These are phyloP conservation scores for Amphiprion percula DNA, from an alignment of 2,113 vertebrate species.

Conservation along the genomic window DNA sequence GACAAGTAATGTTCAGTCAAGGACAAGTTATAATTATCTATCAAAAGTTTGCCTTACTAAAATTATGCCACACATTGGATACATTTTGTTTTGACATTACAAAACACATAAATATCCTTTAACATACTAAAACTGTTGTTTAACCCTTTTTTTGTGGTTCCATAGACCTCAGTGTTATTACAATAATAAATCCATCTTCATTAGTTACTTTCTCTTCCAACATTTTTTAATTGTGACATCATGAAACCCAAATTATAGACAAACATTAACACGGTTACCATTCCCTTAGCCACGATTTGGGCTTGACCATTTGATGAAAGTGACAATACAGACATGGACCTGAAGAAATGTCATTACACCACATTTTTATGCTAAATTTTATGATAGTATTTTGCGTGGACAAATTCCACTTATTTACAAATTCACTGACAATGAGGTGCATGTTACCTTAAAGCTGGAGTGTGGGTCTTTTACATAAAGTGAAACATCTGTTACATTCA, in stretches of 20 bases:
- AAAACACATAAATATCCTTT: no score
- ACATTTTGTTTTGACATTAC: background rate
- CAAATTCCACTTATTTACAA: background rate
- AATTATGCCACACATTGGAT: background rate
- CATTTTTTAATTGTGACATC: background rate
- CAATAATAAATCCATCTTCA: background rate
- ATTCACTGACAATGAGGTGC: background rate
- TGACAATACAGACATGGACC: background rate
- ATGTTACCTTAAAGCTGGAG: background rate
- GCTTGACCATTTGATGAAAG: background rate
- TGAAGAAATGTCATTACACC: background rate
- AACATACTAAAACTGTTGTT: no score
- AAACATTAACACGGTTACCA: background rate
- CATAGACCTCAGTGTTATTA: background rate
- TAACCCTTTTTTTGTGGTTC: background rate
- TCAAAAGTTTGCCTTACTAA: background rate
- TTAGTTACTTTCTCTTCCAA: background rate
- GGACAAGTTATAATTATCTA: background rate
- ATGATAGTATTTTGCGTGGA: background rate
- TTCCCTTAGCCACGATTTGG: background rate
- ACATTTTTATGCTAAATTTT: background rate
- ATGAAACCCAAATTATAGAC: background rate
- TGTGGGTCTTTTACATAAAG: no score
- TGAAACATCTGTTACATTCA: no score
- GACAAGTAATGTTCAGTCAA: background rate